Evolutionary conservation across 1,140 invertebrate genomes (phyloP).

Genomic region (Cheumatopsyche charites): DNA sequence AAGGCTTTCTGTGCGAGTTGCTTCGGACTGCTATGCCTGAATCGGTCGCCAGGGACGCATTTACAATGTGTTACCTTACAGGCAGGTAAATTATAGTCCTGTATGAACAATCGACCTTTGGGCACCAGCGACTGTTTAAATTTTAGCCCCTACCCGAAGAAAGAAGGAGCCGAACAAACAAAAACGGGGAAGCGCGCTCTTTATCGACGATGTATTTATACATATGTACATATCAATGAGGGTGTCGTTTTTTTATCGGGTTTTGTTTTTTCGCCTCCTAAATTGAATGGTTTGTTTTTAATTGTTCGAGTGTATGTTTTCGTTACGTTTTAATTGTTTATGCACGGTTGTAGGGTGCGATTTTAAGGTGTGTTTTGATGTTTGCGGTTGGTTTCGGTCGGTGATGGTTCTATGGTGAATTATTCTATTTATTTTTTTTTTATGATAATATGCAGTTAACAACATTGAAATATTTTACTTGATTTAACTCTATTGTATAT

Average conservation of each 20-base stretch:
- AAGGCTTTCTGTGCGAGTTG: background rate
- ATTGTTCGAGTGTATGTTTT: too few species aligned
- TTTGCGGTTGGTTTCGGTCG: too few species aligned
- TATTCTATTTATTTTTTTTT: too few species aligned
- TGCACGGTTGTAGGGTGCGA: background rate
- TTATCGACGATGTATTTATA: conserved; percentile 1
- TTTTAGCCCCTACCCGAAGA: conserved; percentile 35
- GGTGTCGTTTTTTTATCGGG: too few species aligned
- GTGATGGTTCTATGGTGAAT: too few species aligned
- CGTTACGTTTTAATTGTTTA: too few species aligned
- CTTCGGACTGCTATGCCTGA: conserved; percentile 3
- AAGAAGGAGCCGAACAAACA: background rate
- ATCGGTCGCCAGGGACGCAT: conserved; percentile 37
- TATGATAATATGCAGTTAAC: too few species aligned
- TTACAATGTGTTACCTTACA: conserved; percentile 36
- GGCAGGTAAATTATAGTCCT: conserved; percentile 31
- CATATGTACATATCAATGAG: conserved; percentile 30
- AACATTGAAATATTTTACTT: too few species aligned
- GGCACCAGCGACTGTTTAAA: background rate
- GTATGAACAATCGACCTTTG: conserved; percentile 35
- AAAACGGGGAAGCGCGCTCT: too few species aligned
- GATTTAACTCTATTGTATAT: too few species aligned
- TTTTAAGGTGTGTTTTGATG: too few species aligned
- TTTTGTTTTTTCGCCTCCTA: too few species aligned
- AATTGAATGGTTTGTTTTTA: background rate